Evolutionary conservation across 2,797 vertebrate species (phyloP).

Genomic region (Poeciliopsis paucimaculata): DNA sequence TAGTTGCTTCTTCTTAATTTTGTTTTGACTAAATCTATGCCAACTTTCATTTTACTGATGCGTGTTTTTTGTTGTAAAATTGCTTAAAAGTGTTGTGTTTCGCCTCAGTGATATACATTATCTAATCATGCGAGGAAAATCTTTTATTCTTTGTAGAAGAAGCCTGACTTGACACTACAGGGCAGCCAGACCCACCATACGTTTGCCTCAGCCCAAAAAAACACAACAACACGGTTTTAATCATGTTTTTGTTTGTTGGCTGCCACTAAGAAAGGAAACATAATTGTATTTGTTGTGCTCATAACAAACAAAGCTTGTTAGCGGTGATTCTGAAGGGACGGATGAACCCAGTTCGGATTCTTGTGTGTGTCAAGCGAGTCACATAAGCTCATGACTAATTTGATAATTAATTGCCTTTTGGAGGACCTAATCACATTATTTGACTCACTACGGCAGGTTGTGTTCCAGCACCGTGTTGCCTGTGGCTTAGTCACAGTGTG

Average conservation of each 20-base stretch:
- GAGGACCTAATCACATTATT: conserved; percentile 77
- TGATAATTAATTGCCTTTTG: conserved; percentile 80
- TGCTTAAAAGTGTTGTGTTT: background rate
- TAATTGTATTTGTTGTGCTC: background rate
- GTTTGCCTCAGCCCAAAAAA: background rate
- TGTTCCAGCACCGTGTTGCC: conserved; percentile 64
- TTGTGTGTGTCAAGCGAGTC: conserved; percentile 29
- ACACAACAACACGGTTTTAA: background rate
- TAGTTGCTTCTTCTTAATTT: background rate
- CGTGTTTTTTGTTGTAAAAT: background rate
- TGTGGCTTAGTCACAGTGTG: conserved; percentile 70
- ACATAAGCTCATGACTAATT: conserved; percentile 73
- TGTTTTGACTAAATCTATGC: background rate
- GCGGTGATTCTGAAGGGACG: conserved; percentile 30
- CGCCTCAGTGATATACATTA: background rate
- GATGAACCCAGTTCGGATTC: conserved; percentile 41
- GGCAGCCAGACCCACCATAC: background rate
- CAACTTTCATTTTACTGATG: background rate
- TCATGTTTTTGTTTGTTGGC: background rate
- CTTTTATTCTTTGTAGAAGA: background rate
- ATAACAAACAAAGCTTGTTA: conserved; percentile 33
- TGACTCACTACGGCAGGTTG: conserved; percentile 69
- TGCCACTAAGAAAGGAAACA: conserved; percentile 2
- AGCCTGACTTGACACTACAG: background rate
- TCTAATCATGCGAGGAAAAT: background rate